Conservation (phyloP, 2,797 vertebrate genomes). For the Syngnathus rostellatus region DNA sequence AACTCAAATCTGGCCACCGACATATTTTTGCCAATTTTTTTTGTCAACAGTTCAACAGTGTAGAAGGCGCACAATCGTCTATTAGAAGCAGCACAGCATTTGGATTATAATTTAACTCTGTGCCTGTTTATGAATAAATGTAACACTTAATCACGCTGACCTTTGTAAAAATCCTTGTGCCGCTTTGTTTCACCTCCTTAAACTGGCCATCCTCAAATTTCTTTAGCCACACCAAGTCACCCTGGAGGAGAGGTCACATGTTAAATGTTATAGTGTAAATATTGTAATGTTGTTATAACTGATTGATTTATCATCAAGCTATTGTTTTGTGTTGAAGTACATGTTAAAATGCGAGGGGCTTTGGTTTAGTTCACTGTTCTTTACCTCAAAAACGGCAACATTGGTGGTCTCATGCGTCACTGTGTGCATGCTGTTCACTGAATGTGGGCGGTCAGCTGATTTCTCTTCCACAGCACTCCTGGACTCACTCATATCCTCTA, state of each 20-base stretch:
- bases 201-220: slow-evolving; percentile 70
- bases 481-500: slow-evolving; percentile 76
- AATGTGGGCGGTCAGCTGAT: slow-evolving; percentile 67
- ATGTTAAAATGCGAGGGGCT: no score
- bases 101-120: no score
- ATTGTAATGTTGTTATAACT: neutral
- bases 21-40: no score
- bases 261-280: neutral
- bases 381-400: slow-evolving; percentile 82
- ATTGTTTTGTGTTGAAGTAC: neutral
- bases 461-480: slow-evolving; percentile 69
- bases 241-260: slow-evolving; percentile 55
- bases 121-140: no score
- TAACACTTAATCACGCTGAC: slow-evolving; percentile 44
- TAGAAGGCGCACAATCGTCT: no score
- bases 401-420: slow-evolving; percentile 80
- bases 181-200: slow-evolving; percentile 71
- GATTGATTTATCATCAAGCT: neutral
- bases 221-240: slow-evolving; percentile 90
- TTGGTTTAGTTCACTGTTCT: neutral
- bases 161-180: slow-evolving; percentile 80
- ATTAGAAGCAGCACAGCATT: no score
- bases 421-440: slow-evolving; percentile 69
- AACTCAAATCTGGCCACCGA: no score
- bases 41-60: no score